Conservation (phyloP, 2,888 invertebrate genomes). For the Pterostichus madidus region DNA sequence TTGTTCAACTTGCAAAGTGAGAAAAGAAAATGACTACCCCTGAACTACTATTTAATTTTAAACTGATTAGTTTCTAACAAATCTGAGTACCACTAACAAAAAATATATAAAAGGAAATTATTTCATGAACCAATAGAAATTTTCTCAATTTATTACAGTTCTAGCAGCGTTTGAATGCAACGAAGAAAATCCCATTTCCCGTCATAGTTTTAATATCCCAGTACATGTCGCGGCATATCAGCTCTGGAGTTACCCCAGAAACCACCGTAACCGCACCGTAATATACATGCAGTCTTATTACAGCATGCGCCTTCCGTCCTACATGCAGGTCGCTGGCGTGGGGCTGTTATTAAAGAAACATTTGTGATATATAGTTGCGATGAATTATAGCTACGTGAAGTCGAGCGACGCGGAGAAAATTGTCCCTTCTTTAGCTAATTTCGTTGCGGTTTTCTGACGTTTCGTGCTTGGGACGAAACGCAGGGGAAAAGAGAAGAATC, state of each 20-base stretch:
- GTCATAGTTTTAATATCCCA: conserved; percentile 33
- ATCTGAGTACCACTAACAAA: neutral
- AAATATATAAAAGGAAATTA: neutral
- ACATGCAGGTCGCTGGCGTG: conserved; percentile 37
- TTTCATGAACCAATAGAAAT: neutral
- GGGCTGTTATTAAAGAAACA: conserved; percentile 60
- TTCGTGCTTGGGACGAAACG: conserved; percentile 5
- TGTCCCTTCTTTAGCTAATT: conserved; percentile 62
- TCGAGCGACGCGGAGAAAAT: conserved; percentile 48
- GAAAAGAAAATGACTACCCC: too few relatives aligned
- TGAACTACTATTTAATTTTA: neutral
- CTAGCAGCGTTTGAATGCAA: neutral
- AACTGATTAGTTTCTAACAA: neutral
- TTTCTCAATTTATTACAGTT: neutral
- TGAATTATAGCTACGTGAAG: conserved; percentile 56
- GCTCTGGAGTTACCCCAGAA: conserved; percentile 1
- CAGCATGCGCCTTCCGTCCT: conserved; percentile 15
- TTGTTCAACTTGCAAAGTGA: too few relatives aligned
- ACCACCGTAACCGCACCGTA: conserved; percentile 24
- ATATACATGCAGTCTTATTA: conserved; percentile 59
- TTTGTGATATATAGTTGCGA: conserved; percentile 60
- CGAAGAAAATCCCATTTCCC: conserved; percentile 11
- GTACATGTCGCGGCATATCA: conserved; percentile 8
- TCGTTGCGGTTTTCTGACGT: conserved; percentile 55
- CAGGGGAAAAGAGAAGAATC: neutral